Percentiles rank a stretch among this genome's conserved stretches.
Conservation (phyloP, 2,797 vertebrate species). For the Orientallactaga sibirica region DNA sequence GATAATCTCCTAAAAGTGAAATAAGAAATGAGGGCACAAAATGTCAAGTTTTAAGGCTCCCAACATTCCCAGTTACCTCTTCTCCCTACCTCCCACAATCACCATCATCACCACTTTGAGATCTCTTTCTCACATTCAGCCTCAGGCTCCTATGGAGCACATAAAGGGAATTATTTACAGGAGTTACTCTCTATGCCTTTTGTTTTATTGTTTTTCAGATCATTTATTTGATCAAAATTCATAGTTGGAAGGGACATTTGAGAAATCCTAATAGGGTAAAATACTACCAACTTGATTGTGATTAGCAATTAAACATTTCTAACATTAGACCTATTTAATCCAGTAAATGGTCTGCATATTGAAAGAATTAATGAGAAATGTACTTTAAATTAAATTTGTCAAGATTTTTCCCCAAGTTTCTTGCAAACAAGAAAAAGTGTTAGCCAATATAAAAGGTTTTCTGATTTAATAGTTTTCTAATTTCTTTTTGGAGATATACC, state of each 20-base stretch:
- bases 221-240: constrained; percentile 50
- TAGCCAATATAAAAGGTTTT: constrained; percentile 55
- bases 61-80: not conserved
- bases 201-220: not conserved
- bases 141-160: not conserved
- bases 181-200: not conserved
- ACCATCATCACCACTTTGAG: not conserved
- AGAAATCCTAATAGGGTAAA: constrained; percentile 34
- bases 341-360: constrained; percentile 34
- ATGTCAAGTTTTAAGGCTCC: not conserved
- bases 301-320: constrained; percentile 70
- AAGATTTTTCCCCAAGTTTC: constrained; percentile 51
- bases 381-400: constrained; percentile 65
- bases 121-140: not conserved
- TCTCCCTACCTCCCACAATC: fast-evolving
- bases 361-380: constrained; percentile 65
- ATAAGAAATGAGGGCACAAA: constrained; percentile 37
- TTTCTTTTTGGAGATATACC: constrained; percentile 19
- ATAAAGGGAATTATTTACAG: not conserved
- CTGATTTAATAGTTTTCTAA: not conserved
- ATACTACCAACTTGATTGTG: constrained; percentile 7
- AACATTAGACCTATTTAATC: constrained; percentile 47
- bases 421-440: constrained; percentile 13
- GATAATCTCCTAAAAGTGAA: constrained; percentile 46
- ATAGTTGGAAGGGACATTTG: constrained; percentile 43